Evolutionary conservation across 2,888 invertebrate genomes (phyloP), one percentile per base, ranked within the genome.

Genomic region (Stratiomys singularior): DNA sequence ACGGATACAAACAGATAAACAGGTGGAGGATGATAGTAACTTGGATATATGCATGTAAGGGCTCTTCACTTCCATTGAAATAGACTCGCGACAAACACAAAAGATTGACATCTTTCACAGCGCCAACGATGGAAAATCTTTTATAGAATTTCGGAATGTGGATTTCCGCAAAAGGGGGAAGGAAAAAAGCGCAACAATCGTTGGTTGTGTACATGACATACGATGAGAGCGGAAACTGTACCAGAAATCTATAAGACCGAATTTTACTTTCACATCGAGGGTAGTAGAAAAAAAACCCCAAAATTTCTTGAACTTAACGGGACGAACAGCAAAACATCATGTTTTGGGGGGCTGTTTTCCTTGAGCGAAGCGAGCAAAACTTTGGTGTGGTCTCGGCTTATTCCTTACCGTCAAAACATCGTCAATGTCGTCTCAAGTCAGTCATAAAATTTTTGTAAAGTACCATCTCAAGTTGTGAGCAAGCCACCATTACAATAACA

Each of bases 391-490:
- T 52, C 52, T 5, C 15, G 15, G 52, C 15, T 52, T 15, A 52
- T 5, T 56, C 28, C 56, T 30, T 76, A 74, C 63, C 77, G 77
- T 79, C 77, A 77, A 79, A 77, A 79, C 77, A 77, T 79, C 76
- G 71, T 79, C 72, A 76, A 72, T 30, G 21, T 52, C 66, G 30
- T 46, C 52, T 76, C 60, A 77, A 64, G 66, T 44, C 66, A 77
- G 77, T 63, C 63, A 25, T 76, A 76, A 76, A 76, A 47, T 76
- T 63, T 76, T 25, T n/a, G 18, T 11, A 74, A 74, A 58, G 74
- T 58, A 5, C 60, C 37, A 23, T 56, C 3, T 37, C 28, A 72
- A 72, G 28, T 56, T 30, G 21, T 27, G 28, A 27, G 1, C 28
- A 27, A 52, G 52, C 52, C 30, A 11, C 18, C 52, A 18, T 76